Evolutionary conservation across 2,797 vertebrate genomes (phyloP), one percentile per base, ranked within the genome.

Genomic region (Gallinago nigripennis): DNA sequence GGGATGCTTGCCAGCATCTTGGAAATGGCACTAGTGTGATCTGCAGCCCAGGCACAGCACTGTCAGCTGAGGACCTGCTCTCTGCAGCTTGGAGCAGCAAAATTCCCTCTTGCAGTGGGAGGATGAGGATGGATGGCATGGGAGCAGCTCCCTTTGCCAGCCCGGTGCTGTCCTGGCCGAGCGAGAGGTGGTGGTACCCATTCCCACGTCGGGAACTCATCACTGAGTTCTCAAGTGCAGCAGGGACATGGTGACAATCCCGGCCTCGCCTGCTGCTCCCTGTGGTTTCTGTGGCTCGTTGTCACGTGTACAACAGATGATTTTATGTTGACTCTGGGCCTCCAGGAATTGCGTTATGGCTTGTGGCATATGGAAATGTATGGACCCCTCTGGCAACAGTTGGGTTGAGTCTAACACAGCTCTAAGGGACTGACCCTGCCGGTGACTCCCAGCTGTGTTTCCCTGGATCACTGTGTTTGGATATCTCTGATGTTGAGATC

Each of bases 1-100:
- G 77, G 65, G 77, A 63, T 8, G 37, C 20, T 75, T 96, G 94
- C 94, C 96, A 96, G 88, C 80, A 50, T 57, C 86, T 94, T 81
- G 50, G 94, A 96, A 96, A 86, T 82, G 83, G 83, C 86, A 61
- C 77, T 0, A 8, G 73, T 56, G 90, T 18, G 69, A 85, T 83
- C 82, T 30, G 80, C 87, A 87, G 90, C 56, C 89, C 71, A 1
- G 31, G 63, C 93, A 45, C 35, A 12, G 72, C 76, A 1, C 60
- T 19, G 39, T 6, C 64, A n/a, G 21, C 7, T 3, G 1, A 51
- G 64, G 82, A 76, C 15, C 54, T 79, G 88, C 85, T 85, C 64
- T 41, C 58, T 72, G 75, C 82, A 73, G 56, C 82, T 86, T 3
- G 0, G 72, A 88, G 90, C 57, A 82, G 76, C 76, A 73, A 80